phyloP scores from a whole-genome alignment of 1,140 invertebrate genomes.

The Fopius arisanus region DNA sequence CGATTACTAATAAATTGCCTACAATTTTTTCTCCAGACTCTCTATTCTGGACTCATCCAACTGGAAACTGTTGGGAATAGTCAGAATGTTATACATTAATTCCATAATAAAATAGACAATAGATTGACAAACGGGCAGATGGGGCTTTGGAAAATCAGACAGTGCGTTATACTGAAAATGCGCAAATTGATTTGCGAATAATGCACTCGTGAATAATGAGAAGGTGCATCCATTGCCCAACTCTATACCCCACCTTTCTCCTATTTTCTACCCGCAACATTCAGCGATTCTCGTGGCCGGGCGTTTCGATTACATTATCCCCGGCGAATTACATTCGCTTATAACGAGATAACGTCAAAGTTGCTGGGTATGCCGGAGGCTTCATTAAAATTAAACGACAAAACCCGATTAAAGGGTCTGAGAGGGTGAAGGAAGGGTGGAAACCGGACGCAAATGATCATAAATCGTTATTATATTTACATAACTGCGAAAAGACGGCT shows the following conservation, averaged over 20 bases:
- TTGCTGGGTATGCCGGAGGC: neutral
- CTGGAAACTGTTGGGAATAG: too few species aligned
- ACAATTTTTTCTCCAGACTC: too few species aligned
- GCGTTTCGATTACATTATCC: conserved; percentile 16
- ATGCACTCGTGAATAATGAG: conserved; percentile 13
- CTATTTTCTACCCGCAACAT: neutral
- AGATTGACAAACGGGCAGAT: neutral
- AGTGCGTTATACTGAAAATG: neutral
- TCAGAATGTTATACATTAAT: too few species aligned
- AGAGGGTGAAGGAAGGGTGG: neutral
- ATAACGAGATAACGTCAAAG: conserved; percentile 15
- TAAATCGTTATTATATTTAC: conserved; percentile 4
- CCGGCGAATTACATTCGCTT: conserved; percentile 12
- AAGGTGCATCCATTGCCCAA: neutral
- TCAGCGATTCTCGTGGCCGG: conserved; percentile 2
- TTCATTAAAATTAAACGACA: conserved; percentile 4
- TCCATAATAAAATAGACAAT: neutral
- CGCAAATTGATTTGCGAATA: conserved; percentile 9
- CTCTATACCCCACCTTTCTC: neutral
- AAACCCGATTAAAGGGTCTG: conserved; percentile 7
- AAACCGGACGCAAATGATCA: neutral
- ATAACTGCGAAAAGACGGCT: neutral
- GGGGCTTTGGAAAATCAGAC: neutral
- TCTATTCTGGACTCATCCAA: too few species aligned
- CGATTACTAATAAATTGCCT: too few species aligned